These are phyloP conservation scores for Drosophila kikkawai DNA, from an alignment of 1,140 invertebrate species.

Conservation along the genomic window DNA sequence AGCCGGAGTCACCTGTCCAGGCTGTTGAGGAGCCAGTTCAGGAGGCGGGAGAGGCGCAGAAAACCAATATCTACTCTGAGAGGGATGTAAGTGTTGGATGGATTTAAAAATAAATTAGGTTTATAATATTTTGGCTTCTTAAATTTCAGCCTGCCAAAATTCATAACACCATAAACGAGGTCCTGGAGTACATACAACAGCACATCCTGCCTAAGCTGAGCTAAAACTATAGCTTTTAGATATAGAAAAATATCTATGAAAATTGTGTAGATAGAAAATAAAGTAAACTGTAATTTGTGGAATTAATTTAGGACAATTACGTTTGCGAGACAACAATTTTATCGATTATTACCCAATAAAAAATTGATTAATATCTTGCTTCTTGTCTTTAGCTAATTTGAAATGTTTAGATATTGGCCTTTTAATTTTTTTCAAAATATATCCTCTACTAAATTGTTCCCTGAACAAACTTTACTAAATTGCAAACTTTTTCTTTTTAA, in stretches of 20 bases:
- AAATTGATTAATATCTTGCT: background rate
- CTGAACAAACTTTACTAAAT: background rate
- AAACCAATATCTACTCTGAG: conserved; percentile 26
- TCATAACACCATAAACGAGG: conserved; percentile 65
- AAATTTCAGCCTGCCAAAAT: conserved; percentile 49
- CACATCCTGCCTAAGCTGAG: conserved; percentile 62
- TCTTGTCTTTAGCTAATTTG: background rate
- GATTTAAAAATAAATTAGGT: too few relatives aligned
- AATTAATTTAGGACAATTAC: background rate
- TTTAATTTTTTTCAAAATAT: background rate
- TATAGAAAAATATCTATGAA: background rate
- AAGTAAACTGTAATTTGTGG: background rate
- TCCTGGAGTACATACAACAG: conserved; percentile 76
- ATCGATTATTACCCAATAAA: background rate
- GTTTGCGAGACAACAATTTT: background rate
- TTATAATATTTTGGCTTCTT: background rate
- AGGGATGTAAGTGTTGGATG: conserved; percentile 52
- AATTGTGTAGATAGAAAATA: background rate
- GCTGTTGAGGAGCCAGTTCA: background rate
- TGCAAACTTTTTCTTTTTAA: background rate
- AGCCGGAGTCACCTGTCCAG: background rate
- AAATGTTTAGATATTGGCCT: background rate
- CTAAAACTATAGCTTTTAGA: background rate
- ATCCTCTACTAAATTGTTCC: too few relatives aligned
- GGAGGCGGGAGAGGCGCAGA: background rate